phyloP scores from a whole-genome alignment of 2,797 vertebrate species.

The Hemibagrus guttatus region DNA sequence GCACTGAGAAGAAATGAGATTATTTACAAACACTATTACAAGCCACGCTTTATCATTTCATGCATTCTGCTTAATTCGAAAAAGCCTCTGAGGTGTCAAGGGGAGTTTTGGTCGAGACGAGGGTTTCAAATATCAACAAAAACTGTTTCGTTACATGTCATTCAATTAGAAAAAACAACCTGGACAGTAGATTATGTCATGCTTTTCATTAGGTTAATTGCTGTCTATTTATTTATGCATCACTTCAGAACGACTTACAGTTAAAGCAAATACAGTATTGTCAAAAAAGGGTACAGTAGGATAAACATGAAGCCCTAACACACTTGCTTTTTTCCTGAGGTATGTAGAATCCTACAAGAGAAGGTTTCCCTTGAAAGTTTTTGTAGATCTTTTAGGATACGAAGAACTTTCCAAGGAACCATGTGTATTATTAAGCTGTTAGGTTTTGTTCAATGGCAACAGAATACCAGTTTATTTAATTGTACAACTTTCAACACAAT shows the following conservation, averaged over 20 bases:
- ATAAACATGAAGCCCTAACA: too few species aligned
- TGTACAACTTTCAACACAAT: background rate
- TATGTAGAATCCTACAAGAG: background rate
- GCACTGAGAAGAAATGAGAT: conserved; percentile 66
- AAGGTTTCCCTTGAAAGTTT: background rate
- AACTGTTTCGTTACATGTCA: background rate
- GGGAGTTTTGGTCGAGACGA: background rate
- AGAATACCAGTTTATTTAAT: background rate
- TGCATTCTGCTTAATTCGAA: conserved; percentile 13
- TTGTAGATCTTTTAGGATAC: background rate
- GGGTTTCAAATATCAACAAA: background rate
- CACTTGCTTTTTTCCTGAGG: background rate
- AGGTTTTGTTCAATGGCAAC: background rate
- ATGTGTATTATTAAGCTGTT: background rate
- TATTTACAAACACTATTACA: conserved; percentile 75
- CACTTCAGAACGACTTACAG: background rate
- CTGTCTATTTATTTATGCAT: background rate
- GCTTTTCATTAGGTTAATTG: background rate
- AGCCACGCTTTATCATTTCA: conserved; percentile 27
- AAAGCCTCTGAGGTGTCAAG: conserved; percentile 9
- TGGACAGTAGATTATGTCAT: background rate
- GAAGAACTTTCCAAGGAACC: background rate
- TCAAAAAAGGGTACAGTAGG: background rate
- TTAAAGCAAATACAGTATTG: background rate
- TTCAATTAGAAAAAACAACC: background rate